A percentile compares a stretch with the other conserved stretches of the same genome.
These are phyloP conservation scores for Salvelinus alpinus DNA, from an alignment of 2,113 vertebrate genomes.

Conservation along the genomic window DNA sequence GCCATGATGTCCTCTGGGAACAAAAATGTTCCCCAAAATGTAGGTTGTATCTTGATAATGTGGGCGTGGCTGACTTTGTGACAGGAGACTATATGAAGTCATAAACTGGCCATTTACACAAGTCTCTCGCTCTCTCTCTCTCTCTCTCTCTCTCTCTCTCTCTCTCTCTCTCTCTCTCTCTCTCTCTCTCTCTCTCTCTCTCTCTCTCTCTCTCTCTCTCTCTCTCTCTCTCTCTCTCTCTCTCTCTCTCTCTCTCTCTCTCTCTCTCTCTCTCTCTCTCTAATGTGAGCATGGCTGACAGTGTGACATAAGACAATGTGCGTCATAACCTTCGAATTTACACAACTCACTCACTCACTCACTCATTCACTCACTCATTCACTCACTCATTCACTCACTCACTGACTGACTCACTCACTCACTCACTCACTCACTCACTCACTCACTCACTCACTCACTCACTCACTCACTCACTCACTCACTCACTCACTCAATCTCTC, in stretches of 20 bases:
- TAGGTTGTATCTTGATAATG: slow-evolving; percentile 15
- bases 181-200: not conserved
- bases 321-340: slow-evolving; percentile 6
- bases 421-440: slow-evolving; percentile 15
- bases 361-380: slow-evolving; percentile 13
- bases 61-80: slow-evolving; percentile 16
- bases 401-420: not conserved
- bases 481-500: slow-evolving; percentile 27
- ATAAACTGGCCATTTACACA: slow-evolving; percentile 14
- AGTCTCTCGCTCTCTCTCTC: not conserved
- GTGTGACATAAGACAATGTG: slow-evolving; percentile 3
- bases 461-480: not conserved
- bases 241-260: too few species aligned
- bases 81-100: slow-evolving; percentile 8
- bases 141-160: not conserved
- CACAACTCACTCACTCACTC: slow-evolving; percentile 15
- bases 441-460: too few species aligned
- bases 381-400: not conserved
- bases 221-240: not conserved
- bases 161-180: too few species aligned
- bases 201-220: not conserved
- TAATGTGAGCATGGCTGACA: slow-evolving; percentile 23
- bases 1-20: not conserved
- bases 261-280: not conserved
- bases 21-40: slow-evolving; percentile 9